A percentile compares a stretch with the other conserved stretches of the same genome.
Conservation (phyloP, 2,797 vertebrate species). For the Tarsius wallacei region DNA sequence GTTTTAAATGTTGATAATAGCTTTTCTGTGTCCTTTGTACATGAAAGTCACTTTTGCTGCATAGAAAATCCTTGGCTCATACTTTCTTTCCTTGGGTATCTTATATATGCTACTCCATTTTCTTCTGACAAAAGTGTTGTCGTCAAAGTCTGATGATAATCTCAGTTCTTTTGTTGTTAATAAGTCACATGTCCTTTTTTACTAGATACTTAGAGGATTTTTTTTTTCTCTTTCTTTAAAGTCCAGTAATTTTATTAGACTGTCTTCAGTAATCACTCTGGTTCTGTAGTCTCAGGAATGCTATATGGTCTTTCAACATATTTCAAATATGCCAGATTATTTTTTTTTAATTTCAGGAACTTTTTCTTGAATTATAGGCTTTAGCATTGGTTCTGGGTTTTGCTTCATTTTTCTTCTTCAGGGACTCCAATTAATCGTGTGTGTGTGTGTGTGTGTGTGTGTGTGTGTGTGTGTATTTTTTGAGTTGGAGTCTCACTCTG, state of each 20-base stretch:
- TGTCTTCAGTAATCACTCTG: neutral
- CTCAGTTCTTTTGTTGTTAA: slow-evolving; percentile 48
- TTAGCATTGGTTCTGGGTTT: slow-evolving; percentile 2
- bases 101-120: slow-evolving; percentile 29
- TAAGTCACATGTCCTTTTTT: slow-evolving; percentile 4
- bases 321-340: neutral
- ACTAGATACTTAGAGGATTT: neutral
- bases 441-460: no score
- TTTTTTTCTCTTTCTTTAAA: neutral
- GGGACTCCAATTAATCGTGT: neutral
- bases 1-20: neutral
- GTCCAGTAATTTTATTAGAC: neutral
- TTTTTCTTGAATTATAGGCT: neutral
- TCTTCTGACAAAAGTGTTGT: slow-evolving; percentile 9
- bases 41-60: slow-evolving; percentile 60
- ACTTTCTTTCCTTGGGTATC: slow-evolving; percentile 40
- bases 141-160: slow-evolving; percentile 29
- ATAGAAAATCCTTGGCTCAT: slow-evolving; percentile 47
- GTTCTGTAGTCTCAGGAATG: neutral
- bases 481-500: no score
- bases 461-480: no score
- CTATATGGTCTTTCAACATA: neutral
- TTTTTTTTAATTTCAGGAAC: neutral
- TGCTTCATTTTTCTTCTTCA: neutral
- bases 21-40: slow-evolving; percentile 41